Percentiles rank a stretch among this genome's conserved stretches.
These are phyloP conservation scores for Gortyna flavago DNA, from an alignment of 2,888 invertebrate genomes.

Conservation along the genomic window DNA sequence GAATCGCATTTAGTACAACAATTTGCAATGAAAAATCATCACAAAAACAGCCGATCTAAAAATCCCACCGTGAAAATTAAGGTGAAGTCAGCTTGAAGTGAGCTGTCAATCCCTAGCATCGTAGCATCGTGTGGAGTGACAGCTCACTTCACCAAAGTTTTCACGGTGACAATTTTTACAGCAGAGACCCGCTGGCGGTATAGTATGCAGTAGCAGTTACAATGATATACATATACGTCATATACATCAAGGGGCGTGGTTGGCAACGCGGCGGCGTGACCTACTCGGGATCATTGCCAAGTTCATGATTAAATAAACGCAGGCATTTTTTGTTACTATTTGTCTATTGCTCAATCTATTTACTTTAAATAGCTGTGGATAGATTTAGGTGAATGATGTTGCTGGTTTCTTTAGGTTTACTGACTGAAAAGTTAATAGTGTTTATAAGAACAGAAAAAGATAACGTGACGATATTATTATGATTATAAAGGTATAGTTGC, in stretches of 20 bases:
- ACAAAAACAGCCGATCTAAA: background rate
- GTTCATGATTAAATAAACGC: constrained; percentile 61
- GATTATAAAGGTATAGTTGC: background rate
- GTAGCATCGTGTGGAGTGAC: background rate
- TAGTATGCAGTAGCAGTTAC: background rate
- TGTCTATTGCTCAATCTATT: constrained; percentile 25
- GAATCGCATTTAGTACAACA: background rate
- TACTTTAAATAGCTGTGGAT: constrained; percentile 14
- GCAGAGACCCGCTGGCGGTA: background rate
- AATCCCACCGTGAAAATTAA: background rate
- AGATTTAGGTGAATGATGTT: background rate
- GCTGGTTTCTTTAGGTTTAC: too few species aligned
- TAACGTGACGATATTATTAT: background rate
- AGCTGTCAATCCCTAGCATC: too few species aligned
- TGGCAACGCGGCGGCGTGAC: constrained; percentile 46
- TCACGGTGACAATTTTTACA: background rate
- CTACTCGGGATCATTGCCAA: constrained; percentile 62
- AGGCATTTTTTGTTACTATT: constrained; percentile 36
- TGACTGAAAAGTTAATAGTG: background rate
- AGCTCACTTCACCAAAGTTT: background rate
- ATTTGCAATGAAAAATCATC: background rate
- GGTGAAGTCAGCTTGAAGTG: background rate
- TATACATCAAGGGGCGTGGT: constrained; percentile 12
- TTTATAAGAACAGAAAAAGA: background rate
- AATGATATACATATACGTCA: constrained; percentile 25